Base-by-base conservation (phyloP, 2,113 vertebrate species). In the Arothron firmamentum region DNA sequence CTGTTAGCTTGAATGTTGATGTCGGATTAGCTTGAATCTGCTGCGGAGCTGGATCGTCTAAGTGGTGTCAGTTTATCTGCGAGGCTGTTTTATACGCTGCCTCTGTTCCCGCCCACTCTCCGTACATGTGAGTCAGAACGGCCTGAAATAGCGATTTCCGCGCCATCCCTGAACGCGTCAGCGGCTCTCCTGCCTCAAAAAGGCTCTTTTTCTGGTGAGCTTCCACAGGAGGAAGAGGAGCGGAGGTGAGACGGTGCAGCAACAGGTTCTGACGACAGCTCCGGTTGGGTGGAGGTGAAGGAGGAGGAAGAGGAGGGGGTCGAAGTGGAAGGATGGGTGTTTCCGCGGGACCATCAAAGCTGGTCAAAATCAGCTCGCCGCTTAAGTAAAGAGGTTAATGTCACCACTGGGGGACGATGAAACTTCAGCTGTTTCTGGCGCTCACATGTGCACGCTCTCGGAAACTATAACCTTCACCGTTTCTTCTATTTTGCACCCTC, bases 401-500 rank as follows among this genome's bases (percentile, higher is more conserved):
- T 65, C 53, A 67, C 62, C 59, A 38, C 9, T 45, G 59, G 75
- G 75, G 67, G 56, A 52, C 56, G 25, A 70, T 77, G 38, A 70
- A 43, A 52, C 16, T n/a, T 61, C n/a, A 71, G 42, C 58, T 68
- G 51, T 48, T 65, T 56, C 54, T 56, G 51, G 13, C 17, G 51
- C 45, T 79, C 34, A 55, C 28, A 74, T 56, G 48, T 19, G 41
- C 52, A 23, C 51, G 53, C 43, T 56, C 61, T 49, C 21, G n/a
- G 31, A 74, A 65, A 56, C 54, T 62, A 78, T 64, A 80, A 75
- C 53, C 77, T 74, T 77, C 47, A 53, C 69, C 61, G 54, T 76
- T 80, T 63, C 51, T 72, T 80, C 64, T 59, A 76, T 78, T 82
- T 81, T 74, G 75, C 69, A 70, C n/a, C 53, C 41, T 83, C 75